Evolutionary conservation across 2,797 vertebrate species (phyloP).

Genomic region (Sebastes matsubarae): DNA sequence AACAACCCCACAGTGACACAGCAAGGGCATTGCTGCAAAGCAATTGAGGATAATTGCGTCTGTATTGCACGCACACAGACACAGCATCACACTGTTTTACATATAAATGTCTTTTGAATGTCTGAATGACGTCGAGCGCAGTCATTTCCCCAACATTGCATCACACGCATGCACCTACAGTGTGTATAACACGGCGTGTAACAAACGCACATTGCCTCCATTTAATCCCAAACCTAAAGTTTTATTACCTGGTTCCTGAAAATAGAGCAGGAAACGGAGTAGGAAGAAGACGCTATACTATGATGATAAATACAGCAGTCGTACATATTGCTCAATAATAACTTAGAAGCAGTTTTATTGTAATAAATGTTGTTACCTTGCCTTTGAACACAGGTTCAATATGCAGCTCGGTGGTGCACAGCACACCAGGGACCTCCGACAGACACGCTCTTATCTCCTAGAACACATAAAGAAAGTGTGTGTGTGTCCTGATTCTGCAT

Average conservation of each 20-base stretch:
- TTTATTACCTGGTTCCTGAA: not conserved
- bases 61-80: not conserved
- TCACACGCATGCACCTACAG: not conserved
- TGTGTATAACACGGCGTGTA: not conserved
- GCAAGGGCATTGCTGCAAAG: constrained; percentile 51
- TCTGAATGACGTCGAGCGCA: not conserved
- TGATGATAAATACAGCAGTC: not conserved
- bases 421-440: constrained; percentile 87
- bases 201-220: not conserved
- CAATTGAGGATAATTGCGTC: constrained; percentile 20
- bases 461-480: constrained; percentile 28
- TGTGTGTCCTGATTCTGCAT: constrained; percentile 11
- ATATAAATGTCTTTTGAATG: constrained; percentile 28
- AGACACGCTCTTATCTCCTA: constrained; percentile 74
- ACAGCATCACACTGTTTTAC: not conserved
- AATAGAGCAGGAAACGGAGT: not conserved
- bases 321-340: not conserved
- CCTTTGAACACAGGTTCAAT: constrained; percentile 86
- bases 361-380: constrained; percentile 73
- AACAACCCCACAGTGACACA: constrained; percentile 28
- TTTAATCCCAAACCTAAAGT: not conserved
- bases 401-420: constrained; percentile 86
- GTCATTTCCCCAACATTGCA: not conserved
- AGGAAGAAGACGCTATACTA: no score
- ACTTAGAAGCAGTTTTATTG: not conserved